Percentiles rank a stretch among this genome's conserved stretches.
Conservation (phyloP, 2,113 vertebrate genomes). For the Misgurnus mizolepis region DNA sequence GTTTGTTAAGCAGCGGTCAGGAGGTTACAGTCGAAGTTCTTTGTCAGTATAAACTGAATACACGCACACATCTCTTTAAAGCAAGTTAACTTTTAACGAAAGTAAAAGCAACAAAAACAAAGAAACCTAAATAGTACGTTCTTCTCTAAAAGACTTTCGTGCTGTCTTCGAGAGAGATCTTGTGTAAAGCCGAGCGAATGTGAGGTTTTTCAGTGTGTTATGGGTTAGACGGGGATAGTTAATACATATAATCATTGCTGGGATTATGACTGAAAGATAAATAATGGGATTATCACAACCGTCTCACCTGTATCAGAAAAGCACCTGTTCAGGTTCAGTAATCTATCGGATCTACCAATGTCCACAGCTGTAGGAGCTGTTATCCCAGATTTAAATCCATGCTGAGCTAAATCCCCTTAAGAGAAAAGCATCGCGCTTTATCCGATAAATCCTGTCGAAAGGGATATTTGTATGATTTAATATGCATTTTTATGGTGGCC, state of each 20-base stretch:
- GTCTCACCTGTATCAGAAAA: slow-evolving; percentile 29
- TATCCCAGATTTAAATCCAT: slow-evolving; percentile 46
- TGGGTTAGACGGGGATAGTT: not conserved
- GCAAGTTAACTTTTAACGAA: too few species aligned
- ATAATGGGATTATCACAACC: slow-evolving; percentile 40
- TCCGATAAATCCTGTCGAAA: slow-evolving; percentile 34
- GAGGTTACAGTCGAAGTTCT: not conserved
- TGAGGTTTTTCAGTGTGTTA: not conserved
- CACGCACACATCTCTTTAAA: too few species aligned
- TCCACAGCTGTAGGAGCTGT: slow-evolving; percentile 41
- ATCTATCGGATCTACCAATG: slow-evolving; percentile 36
- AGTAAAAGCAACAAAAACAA: not conserved
- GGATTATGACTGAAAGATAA: slow-evolving; percentile 10
- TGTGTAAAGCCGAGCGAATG: not conserved
- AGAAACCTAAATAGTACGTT: not conserved
- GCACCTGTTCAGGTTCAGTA: slow-evolving; percentile 39
- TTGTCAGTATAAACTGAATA: too few species aligned
- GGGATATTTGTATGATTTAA: not conserved
- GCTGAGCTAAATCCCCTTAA: slow-evolving; percentile 45
- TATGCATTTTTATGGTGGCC: not conserved
- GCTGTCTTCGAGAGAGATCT: not conserved
- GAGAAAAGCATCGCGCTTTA: slow-evolving; percentile 43
- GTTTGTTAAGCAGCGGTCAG: not conserved
- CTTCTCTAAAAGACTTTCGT: not conserved
- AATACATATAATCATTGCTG: slow-evolving; percentile 16